These are phyloP conservation scores for Astropecten irregularis DNA, from an alignment of 53 echinoderm and acorn worm species.

Conservation along the genomic window DNA sequence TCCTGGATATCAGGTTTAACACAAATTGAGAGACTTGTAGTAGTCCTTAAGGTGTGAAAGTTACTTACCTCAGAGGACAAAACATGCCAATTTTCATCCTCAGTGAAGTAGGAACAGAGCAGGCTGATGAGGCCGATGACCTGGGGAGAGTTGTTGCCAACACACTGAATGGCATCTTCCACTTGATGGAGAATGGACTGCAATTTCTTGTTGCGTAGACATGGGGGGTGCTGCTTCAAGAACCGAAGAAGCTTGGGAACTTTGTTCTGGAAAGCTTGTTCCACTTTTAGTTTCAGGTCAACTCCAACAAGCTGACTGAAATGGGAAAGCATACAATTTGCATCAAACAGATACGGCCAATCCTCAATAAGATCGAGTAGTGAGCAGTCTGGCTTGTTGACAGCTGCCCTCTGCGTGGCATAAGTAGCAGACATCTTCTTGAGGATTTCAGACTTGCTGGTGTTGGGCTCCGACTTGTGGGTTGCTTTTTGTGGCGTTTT, in stretches of 20 bases:
- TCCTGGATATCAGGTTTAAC: too few relatives aligned
- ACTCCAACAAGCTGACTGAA: conserved; percentile 53
- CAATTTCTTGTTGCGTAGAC: conserved; percentile 7
- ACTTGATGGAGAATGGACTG: not conserved
- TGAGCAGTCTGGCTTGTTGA: conserved; percentile 42
- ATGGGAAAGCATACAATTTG: conserved; percentile 41
- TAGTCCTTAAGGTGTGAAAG: too few relatives aligned
- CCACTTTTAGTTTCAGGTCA: conserved; percentile 41
- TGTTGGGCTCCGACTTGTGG: conserved; percentile 18
- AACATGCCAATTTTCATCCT: conserved; percentile 31
- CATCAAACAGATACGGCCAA: conserved; percentile 61
- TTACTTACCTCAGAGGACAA: conserved; percentile 23
- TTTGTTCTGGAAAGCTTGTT: conserved; percentile 40
- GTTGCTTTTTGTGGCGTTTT: conserved; percentile 3
- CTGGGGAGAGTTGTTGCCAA: conserved; percentile 33
- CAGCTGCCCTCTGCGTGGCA: conserved; percentile 27
- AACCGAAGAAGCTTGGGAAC: conserved; percentile 44
- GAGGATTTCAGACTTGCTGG: conserved; percentile 1
- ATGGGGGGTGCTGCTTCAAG: conserved; percentile 27
- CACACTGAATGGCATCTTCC: conserved; percentile 8
- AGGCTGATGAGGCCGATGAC: conserved; percentile 41
- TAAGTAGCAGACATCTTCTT: conserved; percentile 31
- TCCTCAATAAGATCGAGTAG: conserved; percentile 41
- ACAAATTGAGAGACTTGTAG: too few relatives aligned
- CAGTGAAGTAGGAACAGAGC: conserved; percentile 48